phyloP scores from a whole-genome alignment of 2,888 invertebrate species.

The Theretra japonica region DNA sequence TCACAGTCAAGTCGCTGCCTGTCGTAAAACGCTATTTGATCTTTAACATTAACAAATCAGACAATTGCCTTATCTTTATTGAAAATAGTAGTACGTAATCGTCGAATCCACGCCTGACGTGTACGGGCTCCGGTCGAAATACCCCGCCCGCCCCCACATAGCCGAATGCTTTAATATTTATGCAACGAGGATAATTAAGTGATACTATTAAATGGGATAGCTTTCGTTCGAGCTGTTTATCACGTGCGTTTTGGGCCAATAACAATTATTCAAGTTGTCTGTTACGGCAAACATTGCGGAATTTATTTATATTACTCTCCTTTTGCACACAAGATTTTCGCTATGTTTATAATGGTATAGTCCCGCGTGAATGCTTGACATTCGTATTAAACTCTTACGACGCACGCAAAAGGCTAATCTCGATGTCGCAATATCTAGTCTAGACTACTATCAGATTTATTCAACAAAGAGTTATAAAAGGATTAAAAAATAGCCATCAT shows the following conservation, averaged over 20 bases:
- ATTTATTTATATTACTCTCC: conserved; percentile 33
- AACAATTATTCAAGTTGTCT: conserved; percentile 38
- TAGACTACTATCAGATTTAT: background rate
- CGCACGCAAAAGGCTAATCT: background rate
- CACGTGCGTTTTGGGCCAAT: conserved; percentile 35
- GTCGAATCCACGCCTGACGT: background rate
- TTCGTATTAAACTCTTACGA: background rate
- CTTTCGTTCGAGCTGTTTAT: conserved; percentile 39
- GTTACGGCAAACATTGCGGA: conserved; percentile 36
- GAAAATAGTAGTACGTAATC: background rate
- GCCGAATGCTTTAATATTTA: conserved; percentile 36
- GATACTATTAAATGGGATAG: conserved; percentile 34
- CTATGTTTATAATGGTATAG: conserved; percentile 31
- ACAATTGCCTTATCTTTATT: background rate
- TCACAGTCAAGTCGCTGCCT: too few species aligned
- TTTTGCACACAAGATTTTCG: conserved; percentile 27
- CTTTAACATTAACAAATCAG: background rate
- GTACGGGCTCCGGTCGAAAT: background rate
- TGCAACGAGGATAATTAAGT: conserved; percentile 37
- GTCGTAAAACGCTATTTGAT: background rate
- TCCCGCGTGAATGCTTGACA: conserved; percentile 27
- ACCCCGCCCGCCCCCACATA: conserved; percentile 30
- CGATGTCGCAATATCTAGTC: background rate
- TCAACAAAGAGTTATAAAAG: background rate
- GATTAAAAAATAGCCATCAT: background rate